Evolutionary conservation across 2,888 invertebrate species (phyloP).

Genomic region (Synanthedon andrenaeformis): DNA sequence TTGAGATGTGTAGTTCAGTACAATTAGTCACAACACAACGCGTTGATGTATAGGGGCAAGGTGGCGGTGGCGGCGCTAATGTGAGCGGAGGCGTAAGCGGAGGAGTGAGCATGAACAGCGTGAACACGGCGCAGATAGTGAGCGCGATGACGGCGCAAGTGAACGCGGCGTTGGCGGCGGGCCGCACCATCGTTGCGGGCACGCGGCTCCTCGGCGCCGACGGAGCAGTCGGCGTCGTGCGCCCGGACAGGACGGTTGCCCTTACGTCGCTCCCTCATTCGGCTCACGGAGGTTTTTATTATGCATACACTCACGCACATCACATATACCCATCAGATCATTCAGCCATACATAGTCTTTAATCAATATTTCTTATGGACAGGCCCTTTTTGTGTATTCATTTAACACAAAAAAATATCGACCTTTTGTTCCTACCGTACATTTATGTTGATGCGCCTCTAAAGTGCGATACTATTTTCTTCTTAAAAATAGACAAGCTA

Average conservation of each 20-base stretch:
- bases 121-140: conserved; percentile 45
- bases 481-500: too few species aligned
- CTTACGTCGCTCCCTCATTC: conserved; percentile 64
- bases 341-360: too few species aligned
- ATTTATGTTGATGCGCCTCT: too few species aligned
- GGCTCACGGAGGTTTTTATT: conserved; percentile 14
- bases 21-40: neutral
- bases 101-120: conserved; percentile 22
- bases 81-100: conserved; percentile 17
- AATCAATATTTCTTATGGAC: conserved; percentile 34
- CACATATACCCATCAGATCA: too few species aligned
- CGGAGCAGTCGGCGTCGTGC: conserved; percentile 75
- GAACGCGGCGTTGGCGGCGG: conserved; percentile 70
- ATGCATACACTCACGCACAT: conserved; percentile 11
- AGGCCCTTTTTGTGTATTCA: neutral
- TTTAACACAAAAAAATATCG: too few species aligned
- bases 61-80: conserved; percentile 10
- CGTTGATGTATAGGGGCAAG: conserved; percentile 1
- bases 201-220: conserved; percentile 69
- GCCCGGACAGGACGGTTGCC: conserved; percentile 72
- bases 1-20: neutral
- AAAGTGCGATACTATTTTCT: too few species aligned
- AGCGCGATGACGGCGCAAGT: conserved; percentile 74
- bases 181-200: conserved; percentile 66
- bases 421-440: too few species aligned